Base-by-base conservation (phyloP, 2,113 vertebrate genomes). In the Sorex fumeus region DNA sequence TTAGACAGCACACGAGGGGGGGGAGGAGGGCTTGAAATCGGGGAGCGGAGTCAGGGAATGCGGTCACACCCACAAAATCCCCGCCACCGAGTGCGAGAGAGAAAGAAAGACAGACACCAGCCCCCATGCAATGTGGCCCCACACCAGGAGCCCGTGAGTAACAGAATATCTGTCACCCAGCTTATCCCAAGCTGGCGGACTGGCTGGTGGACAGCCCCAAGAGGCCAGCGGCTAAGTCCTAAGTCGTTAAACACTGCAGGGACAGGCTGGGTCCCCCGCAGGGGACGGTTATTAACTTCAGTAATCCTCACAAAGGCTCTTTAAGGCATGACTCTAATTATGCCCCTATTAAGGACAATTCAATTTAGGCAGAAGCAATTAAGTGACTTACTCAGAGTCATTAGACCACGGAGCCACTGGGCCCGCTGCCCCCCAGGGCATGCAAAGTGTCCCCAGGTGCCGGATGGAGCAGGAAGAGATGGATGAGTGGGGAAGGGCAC, bases 301-400 rank as follows among this genome's bases (percentile, higher is more conserved):
- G 16, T 30, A 86, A 77, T 62, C 76, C 64, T 84, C 74, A 66
- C 57, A 74, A 90, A 9, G 78, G 45, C 64, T 74, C 40, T 32
- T 87, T 57, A 30, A 72, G 36, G 10, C 57, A 74, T n/a, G 81
- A 40, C 11, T 90, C 72, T 13, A 72, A 90, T 90, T 60, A 82
- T 70, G n/a, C 32, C n/a, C 40, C 45, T n/a, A 57, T 88, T 70
- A 90, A 11, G 84, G 30, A 90, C 47, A 76, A 75, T 36, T 67
- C 88, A 83, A 60, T 8, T 53, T 45, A 70, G 27, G 57, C 70
- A 94, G 57, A 82, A 86, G 28, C 70, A 91, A 77, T 43, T 72
- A 88, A 40, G 34, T 19, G 40, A 80, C 11, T 71, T 71, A 71
- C 4, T 81, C 74, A 71, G 74, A 74, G 8, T 80, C 77, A 67